Conservation (phyloP, 2,888 invertebrate species). For the Zonitis immaculata region DNA sequence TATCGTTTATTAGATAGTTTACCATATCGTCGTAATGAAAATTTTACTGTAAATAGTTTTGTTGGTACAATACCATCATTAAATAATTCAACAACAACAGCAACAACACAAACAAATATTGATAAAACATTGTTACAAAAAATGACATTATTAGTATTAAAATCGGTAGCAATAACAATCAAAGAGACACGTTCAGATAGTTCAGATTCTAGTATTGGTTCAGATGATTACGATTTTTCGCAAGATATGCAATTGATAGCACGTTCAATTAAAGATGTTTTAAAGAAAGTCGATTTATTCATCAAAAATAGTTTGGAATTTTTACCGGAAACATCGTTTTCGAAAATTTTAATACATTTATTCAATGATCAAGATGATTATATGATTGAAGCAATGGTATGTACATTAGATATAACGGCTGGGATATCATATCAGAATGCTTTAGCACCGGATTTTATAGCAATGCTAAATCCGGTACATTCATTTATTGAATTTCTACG, state of each 20-base stretch:
- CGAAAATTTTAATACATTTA: constrained; percentile 81
- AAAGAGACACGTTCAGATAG: constrained; percentile 86
- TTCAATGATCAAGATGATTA: constrained; percentile 91
- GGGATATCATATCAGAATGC: constrained; percentile 79
- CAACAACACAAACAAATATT: constrained; percentile 46
- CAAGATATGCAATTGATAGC: constrained; percentile 88
- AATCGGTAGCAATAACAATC: constrained; percentile 84
- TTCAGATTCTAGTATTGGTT: constrained; percentile 74
- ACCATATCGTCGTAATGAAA: constrained; percentile 43
- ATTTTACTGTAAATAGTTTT: constrained; percentile 46
- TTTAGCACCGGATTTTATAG: constrained; percentile 72
- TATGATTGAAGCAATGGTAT: constrained; percentile 87
- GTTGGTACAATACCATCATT: constrained; percentile 44
- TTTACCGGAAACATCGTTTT: constrained; percentile 82
- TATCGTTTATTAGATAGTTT: constrained; percentile 64
- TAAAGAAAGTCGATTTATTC: constrained; percentile 75
- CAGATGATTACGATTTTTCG: constrained; percentile 79
- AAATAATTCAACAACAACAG: no score
- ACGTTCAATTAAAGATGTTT: constrained; percentile 76
- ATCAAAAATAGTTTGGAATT: constrained; percentile 77
- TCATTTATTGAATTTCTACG: constrained; percentile 85
- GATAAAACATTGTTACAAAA: constrained; percentile 80
- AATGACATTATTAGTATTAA: constrained; percentile 79
- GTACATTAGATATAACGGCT: constrained; percentile 81
- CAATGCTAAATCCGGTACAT: constrained; percentile 77